These are phyloP conservation scores for Mallateleia sp. DNA, from an alignment of 2,888 invertebrate genomes.

Conservation along the genomic window DNA sequence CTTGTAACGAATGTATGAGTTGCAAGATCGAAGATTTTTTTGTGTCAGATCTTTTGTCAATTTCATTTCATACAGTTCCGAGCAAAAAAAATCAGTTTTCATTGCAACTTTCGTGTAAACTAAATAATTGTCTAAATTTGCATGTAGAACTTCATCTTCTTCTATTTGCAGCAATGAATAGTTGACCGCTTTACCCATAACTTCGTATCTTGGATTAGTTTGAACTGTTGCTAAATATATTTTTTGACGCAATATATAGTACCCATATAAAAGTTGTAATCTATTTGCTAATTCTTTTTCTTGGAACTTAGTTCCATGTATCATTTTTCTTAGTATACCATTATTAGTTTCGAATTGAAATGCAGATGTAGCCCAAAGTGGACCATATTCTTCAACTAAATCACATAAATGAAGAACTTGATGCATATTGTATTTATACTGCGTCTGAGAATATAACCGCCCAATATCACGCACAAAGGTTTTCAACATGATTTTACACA, in stretches of 20 bases:
- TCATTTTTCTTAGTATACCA: background rate
- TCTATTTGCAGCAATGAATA: background rate
- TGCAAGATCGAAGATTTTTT: background rate
- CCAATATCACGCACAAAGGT: slow-evolving; percentile 6
- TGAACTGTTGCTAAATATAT: background rate
- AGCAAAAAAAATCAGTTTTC: background rate
- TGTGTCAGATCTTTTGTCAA: background rate
- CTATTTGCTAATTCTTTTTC: slow-evolving; percentile 9
- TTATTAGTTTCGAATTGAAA: slow-evolving; percentile 35
- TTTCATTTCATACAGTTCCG: background rate
- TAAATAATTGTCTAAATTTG: background rate
- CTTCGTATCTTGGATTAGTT: background rate
- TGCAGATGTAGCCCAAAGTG: slow-evolving; percentile 28
- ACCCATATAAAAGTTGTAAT: slow-evolving; percentile 3
- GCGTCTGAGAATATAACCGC: background rate
- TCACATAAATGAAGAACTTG: background rate
- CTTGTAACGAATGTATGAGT: background rate
- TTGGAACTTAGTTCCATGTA: slow-evolving; percentile 35
- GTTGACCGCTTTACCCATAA: background rate
- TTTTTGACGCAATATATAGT: background rate
- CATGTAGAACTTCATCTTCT: background rate
- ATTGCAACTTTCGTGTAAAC: background rate
- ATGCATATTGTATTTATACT: slow-evolving; percentile 36
- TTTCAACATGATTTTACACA: background rate
- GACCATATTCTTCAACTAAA: slow-evolving; percentile 22